These are phyloP conservation scores for Pantala flavescens DNA, from an alignment of 1,140 invertebrate genomes.

Conservation along the genomic window DNA sequence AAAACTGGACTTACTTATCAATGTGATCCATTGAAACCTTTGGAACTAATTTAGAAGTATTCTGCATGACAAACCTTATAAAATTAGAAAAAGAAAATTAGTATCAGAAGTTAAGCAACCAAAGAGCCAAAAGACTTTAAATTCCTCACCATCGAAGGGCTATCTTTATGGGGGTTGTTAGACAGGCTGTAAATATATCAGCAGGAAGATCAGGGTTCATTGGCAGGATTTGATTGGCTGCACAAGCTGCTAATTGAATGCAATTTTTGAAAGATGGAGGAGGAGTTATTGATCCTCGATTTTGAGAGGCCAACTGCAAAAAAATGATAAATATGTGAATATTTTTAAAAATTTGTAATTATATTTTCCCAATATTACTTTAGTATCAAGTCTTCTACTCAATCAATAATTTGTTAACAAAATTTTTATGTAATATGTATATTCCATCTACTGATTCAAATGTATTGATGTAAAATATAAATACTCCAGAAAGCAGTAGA, in stretches of 20 bases:
- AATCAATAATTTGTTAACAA: too few species aligned
- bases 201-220: constrained; percentile 98
- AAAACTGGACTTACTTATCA: constrained; percentile 64
- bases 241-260: constrained; percentile 93
- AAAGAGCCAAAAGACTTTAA: constrained; percentile 4
- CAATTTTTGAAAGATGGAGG: constrained; percentile 71
- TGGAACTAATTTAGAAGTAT: constrained; percentile 68
- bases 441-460: too few species aligned
- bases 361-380: too few species aligned
- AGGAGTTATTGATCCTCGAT: constrained; percentile 31
- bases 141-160: constrained; percentile 71
- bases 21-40: constrained; percentile 71
- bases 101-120: too few species aligned
- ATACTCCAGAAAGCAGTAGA: too few species aligned
- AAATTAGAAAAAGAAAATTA: constrained; percentile 23
- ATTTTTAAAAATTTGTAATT: too few species aligned
- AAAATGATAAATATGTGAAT: too few species aligned
- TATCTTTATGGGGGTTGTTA: constrained; percentile 97
- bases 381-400: too few species aligned
- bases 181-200: constrained; percentile 94
- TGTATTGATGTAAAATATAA: too few species aligned
- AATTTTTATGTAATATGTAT: too few species aligned
- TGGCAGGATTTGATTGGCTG: constrained; percentile 81
- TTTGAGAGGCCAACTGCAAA: constrained; percentile 25
- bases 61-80: constrained; percentile 72